Percentiles rank a stretch among this genome's conserved stretches.
phyloP scores from a whole-genome alignment of 1,140 invertebrate genomes.

The Macrocentrus cingulum region DNA sequence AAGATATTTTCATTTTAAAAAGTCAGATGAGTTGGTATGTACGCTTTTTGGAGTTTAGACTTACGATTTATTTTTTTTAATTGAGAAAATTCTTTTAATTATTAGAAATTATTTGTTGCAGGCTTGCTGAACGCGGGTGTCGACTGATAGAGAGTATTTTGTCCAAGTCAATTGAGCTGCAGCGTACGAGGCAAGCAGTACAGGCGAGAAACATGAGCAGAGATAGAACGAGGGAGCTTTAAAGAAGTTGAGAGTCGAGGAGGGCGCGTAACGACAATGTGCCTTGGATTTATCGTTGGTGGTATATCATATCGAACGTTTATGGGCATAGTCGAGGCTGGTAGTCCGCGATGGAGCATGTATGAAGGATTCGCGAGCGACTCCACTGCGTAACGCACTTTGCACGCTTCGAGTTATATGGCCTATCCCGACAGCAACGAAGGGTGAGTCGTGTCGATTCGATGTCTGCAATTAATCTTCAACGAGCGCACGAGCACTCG shows the following conservation, averaged over 20 bases:
- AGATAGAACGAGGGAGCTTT: neutral
- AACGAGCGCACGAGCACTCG: neutral
- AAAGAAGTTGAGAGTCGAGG: neutral
- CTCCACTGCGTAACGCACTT: neutral
- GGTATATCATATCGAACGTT: constrained; percentile 48
- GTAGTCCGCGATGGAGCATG: constrained; percentile 3
- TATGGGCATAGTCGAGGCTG: constrained; percentile 34
- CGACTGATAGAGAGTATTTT: too few relatives aligned
- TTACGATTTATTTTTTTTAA: too few relatives aligned
- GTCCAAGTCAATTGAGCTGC: too few relatives aligned
- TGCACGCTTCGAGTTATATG: neutral
- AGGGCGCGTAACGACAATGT: constrained; percentile 42
- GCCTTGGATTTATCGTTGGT: constrained; percentile 42
- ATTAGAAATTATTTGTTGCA: too few relatives aligned
- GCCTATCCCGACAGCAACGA: constrained; percentile 4
- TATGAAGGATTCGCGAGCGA: neutral
- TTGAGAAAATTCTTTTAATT: too few relatives aligned
- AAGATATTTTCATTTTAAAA: too few relatives aligned
- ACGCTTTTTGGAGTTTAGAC: too few relatives aligned
- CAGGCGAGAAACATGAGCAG: constrained; percentile 8
- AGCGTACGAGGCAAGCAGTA: too few relatives aligned
- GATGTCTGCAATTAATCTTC: constrained; percentile 24
- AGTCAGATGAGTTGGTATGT: too few relatives aligned
- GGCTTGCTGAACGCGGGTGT: too few relatives aligned
- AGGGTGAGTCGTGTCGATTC: constrained; percentile 22